These are phyloP conservation scores for Gorsachius magnificus DNA, from an alignment of 2,797 vertebrate species.

Conservation along the genomic window DNA sequence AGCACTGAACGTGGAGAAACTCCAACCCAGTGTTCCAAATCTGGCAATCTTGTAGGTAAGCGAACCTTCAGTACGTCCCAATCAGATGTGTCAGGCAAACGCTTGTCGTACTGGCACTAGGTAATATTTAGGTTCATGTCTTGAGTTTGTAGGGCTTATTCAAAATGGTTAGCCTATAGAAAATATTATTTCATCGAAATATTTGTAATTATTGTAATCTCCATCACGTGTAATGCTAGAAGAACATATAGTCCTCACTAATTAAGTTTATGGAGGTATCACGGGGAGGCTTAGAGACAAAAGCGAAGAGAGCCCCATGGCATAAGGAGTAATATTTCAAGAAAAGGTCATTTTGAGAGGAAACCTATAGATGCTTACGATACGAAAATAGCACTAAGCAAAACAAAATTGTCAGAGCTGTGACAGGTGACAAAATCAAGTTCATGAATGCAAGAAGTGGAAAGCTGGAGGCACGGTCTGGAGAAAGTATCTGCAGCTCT, in stretches of 20 bases:
- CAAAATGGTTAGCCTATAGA: neutral
- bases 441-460: neutral
- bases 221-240: accelerated
- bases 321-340: neutral
- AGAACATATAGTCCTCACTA: neutral
- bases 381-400: neutral
- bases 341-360: neutral
- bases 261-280: neutral
- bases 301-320: neutral
- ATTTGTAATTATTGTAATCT: neutral
- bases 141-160: neutral
- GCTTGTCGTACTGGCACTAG: too few relatives aligned
- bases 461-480: neutral
- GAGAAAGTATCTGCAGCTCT: neutral
- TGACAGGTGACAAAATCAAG: neutral
- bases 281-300: neutral
- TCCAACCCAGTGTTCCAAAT: neutral
- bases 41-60: accelerated
- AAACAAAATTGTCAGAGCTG: neutral
- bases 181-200: neutral
- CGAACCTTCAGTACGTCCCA: neutral
- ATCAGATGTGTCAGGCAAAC: neutral
- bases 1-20: neutral
- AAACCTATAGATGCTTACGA: neutral
- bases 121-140: neutral